Conservation (phyloP, 2,113 vertebrate genomes). For the Bolborhynchus lineola region DNA sequence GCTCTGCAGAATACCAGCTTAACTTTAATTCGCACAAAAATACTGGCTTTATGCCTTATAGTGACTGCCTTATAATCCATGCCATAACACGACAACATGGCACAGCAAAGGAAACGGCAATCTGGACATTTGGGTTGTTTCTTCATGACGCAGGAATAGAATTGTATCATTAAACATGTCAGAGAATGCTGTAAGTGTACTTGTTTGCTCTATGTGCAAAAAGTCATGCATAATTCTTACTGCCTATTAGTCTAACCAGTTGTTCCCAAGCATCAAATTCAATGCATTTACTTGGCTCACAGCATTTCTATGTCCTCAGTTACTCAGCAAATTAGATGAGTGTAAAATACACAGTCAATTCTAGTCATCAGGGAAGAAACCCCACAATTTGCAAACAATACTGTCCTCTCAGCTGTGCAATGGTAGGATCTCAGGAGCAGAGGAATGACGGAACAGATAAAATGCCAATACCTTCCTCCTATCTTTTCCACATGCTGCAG, state of each 20-base stretch:
- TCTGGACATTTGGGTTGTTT: not conserved
- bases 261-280: not conserved
- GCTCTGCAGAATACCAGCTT: not conserved
- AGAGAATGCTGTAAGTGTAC: not conserved
- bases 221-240: rapidly evolving
- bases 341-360: not conserved
- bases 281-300: not conserved
- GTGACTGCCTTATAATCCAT: not conserved
- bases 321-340: not conserved
- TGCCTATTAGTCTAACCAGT: not conserved
- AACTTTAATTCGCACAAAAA: not conserved
- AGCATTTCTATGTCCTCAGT: not conserved
- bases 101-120: not conserved
- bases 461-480: slow-evolving; percentile 76
- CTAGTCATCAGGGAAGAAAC: not conserved
- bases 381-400: not conserved
- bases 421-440: not conserved
- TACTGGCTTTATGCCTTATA: not conserved
- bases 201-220: not conserved
- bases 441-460: rapidly evolving
- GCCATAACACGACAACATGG: not conserved
- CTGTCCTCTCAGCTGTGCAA: not conserved
- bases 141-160: not conserved
- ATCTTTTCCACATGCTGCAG: slow-evolving; percentile 89
- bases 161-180: not conserved